phyloP scores from a whole-genome alignment of 2,888 invertebrate species.

The Trichogramma evanescens region DNA sequence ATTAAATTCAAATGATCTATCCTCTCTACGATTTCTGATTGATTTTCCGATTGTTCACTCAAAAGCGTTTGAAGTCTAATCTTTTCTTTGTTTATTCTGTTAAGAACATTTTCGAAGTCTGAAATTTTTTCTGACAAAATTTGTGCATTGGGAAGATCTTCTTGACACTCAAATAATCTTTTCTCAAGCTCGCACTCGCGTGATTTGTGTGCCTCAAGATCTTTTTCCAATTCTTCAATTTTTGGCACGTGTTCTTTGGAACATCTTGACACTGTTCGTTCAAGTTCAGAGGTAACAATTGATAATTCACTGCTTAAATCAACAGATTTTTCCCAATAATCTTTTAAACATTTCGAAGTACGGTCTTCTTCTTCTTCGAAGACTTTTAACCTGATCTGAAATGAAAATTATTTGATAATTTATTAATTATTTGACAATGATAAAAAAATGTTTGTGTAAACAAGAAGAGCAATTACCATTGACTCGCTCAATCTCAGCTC shows the following conservation, averaged over 20 bases:
- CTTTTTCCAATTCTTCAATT: conserved; percentile 29
- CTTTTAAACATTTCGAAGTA: conserved; percentile 24
- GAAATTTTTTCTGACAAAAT: conserved; percentile 28
- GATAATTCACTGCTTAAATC: conserved; percentile 29
- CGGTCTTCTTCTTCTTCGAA: conserved; percentile 26
- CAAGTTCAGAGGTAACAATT: conserved; percentile 23
- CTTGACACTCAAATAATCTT: conserved; percentile 21
- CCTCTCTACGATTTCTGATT: conserved; percentile 27
- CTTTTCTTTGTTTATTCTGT: conserved; percentile 25
- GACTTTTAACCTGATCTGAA: conserved; percentile 23
- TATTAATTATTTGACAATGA: background rate
- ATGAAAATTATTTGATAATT: background rate
- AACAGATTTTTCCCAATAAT: conserved; percentile 25
- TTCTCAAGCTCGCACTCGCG: conserved; percentile 22
- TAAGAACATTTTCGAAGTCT: conserved; percentile 27
- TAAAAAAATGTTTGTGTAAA: background rate
- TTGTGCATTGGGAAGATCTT: conserved; percentile 22
- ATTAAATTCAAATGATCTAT: conserved; percentile 25
- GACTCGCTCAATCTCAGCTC: conserved; percentile 22
- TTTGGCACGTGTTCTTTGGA: conserved; percentile 27
- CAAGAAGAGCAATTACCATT: conserved; percentile 8
- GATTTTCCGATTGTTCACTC: conserved; percentile 24
- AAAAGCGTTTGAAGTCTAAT: conserved; percentile 25
- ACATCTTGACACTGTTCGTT: conserved; percentile 24
- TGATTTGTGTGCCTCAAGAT: conserved; percentile 24